phyloP scores from a whole-genome alignment of 2,797 vertebrate species.

The Chaenodraco wilsoni region DNA sequence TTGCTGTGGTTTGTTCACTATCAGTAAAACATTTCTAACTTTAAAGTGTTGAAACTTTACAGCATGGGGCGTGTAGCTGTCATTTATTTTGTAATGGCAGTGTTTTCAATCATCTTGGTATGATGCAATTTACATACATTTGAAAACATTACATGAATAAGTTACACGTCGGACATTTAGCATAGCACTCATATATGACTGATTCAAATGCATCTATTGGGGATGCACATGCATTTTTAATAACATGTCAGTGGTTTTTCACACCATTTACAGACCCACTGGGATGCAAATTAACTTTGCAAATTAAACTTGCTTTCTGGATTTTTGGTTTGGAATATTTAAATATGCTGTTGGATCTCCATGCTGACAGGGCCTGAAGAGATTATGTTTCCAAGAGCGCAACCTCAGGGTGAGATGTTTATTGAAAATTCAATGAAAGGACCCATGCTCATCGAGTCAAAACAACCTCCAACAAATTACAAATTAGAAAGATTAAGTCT shows the following conservation, averaged over 20 bases:
- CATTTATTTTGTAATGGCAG: constrained; percentile 11
- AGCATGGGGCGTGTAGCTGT: not conserved
- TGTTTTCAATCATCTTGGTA: constrained; percentile 30
- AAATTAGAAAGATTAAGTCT: constrained; percentile 47
- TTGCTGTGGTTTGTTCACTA: constrained; percentile 36
- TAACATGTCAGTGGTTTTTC: constrained; percentile 56
- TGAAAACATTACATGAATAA: constrained; percentile 46
- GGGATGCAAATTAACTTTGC: constrained; percentile 55
- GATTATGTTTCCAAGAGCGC: constrained; percentile 53
- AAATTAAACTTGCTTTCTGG: constrained; percentile 63
- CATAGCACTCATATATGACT: constrained; percentile 28
- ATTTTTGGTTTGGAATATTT: constrained; percentile 59
- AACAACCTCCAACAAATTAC: constrained; percentile 60
- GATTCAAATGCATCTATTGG: constrained; percentile 52
- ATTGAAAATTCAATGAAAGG: constrained; percentile 62
- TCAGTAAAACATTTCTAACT: constrained; percentile 34
- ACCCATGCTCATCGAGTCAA: constrained; percentile 50
- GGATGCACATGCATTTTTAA: constrained; percentile 62
- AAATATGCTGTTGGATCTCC: constrained; percentile 73
- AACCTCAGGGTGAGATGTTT: constrained; percentile 66
- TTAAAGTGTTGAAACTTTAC: not conserved
- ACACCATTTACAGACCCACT: constrained; percentile 49
- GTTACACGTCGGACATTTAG: constrained; percentile 53
- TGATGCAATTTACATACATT: constrained; percentile 40
- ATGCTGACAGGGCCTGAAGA: constrained; percentile 55